Base-by-base conservation (phyloP, 2,888 invertebrate genomes). In the Tyria jacobaeae region DNA sequence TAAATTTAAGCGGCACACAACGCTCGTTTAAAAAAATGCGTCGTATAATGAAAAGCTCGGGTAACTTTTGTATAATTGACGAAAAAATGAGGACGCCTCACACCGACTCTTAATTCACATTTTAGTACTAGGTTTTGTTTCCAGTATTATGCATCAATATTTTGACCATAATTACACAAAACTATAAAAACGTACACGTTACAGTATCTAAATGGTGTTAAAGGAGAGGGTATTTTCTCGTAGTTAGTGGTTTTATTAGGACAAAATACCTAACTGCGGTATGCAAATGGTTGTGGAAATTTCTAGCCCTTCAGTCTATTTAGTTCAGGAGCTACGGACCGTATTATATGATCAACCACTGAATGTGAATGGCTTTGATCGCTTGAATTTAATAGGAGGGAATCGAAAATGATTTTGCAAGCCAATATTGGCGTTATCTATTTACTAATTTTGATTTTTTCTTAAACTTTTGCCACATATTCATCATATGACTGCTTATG, bases 171-270 rank as follows among this genome's bases (percentile, higher is more conserved):
- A 83, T 81, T 79, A 78, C 64, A 77, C 63, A 67, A 71, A 71
- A 76, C 81, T 79, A 50, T 63, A 76, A 59, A 65, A 73, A 67
- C 66, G 75, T 77, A n/a, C n/a, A n/a, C n/a, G n/a, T n/a, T n/a
- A 53, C 17, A 67, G 6, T 5, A 44, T 27, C 41, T 78, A 82
- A 84, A 83, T 80, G 70, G 73, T 70, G 75, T 75, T 79, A 75
- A 75, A 76, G 74, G 76, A 71, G 75, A 69, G 73, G 71, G 77
- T 82, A 81, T 83, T 84, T 80, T 75, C 83, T 67, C 71, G 78
- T 72, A 83, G 85, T 85, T 88, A 84, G 86, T 78, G 84, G 85
- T 83, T 82, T 81, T 79, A 76, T 74, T 66, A 74, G 81, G 79
- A 80, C 83, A 79, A 83, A 81, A 81, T 83, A 71, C 75, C 74